Percentiles rank a stretch among this genome's conserved stretches.
Conservation (phyloP, 2,888 invertebrate genomes). For the Arctia plantaginis region DNA sequence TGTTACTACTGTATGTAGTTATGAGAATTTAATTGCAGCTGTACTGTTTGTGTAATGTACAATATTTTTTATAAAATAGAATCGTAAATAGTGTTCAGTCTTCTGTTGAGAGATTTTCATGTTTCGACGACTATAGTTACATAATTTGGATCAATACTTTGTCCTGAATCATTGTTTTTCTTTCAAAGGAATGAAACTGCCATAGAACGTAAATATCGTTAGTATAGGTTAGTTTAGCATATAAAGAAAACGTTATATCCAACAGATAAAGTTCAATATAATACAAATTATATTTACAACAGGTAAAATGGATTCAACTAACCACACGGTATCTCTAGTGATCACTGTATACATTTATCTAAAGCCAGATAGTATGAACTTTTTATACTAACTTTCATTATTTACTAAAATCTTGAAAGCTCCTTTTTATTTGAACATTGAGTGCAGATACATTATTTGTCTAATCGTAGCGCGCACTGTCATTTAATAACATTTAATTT, state of each 20-base stretch:
- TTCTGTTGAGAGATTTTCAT: conserved; percentile 77
- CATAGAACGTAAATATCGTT: conserved; percentile 47
- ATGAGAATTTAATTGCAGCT: conserved; percentile 61
- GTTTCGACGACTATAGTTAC: conserved; percentile 60
- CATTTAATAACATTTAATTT: conserved; percentile 43
- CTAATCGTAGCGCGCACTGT: conserved; percentile 84
- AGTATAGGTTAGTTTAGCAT: conserved; percentile 62
- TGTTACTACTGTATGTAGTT: conserved; percentile 51
- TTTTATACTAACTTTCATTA: conserved; percentile 83
- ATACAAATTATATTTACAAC: conserved; percentile 75
- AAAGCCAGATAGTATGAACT: conserved; percentile 83
- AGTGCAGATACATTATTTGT: conserved; percentile 85
- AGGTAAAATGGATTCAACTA: conserved; percentile 60
- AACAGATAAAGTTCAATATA: conserved; percentile 65
- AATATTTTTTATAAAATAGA: conserved; percentile 84
- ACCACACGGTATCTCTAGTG: conserved; percentile 69
- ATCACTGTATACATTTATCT: conserved; percentile 86
- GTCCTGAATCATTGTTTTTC: conserved; percentile 47
- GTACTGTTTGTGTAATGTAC: conserved; percentile 76
- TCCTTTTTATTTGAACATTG: conserved; percentile 87
- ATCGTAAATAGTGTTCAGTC: conserved; percentile 85
- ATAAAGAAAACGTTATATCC: conserved; percentile 63
- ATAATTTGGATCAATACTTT: conserved; percentile 51
- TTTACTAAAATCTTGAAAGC: conserved; percentile 85
- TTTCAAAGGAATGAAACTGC: conserved; percentile 38